Evolutionary conservation across 2,888 invertebrate species (phyloP).

Genomic region (Resseliella maxima): DNA sequence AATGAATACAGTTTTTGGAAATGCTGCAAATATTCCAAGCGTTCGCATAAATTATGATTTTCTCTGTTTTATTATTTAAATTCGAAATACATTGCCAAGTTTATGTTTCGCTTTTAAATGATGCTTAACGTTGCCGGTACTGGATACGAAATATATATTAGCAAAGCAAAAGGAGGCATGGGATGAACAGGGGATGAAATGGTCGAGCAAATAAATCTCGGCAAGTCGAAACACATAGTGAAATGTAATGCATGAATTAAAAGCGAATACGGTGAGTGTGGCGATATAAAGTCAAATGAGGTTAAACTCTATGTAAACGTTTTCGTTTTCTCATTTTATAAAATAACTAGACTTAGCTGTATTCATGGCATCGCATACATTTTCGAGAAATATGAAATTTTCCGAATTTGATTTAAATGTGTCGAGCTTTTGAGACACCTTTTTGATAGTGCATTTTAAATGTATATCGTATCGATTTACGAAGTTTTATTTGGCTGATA

Average conservation of each 20-base stretch:
- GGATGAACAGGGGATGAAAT: background rate
- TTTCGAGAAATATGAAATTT: background rate
- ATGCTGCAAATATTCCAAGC: constrained; percentile 26
- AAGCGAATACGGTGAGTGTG: background rate
- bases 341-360: background rate
- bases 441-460: background rate
- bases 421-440: background rate
- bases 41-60: constrained; percentile 33
- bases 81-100: constrained; percentile 13
- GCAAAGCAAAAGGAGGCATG: background rate
- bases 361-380: background rate
- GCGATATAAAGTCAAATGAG: background rate
- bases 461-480: background rate
- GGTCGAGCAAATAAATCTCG: constrained; percentile 19
- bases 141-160: background rate
- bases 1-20: background rate
- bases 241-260: background rate
- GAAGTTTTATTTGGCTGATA: constrained; percentile 15
- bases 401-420: background rate
- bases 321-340: background rate
- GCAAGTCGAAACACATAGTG: background rate
- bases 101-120: background rate
- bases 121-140: background rate
- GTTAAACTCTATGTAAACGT: background rate
- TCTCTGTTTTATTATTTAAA: background rate